Conservation (phyloP, 2,888 invertebrate genomes). For the Lycaena phlaeas region DNA sequence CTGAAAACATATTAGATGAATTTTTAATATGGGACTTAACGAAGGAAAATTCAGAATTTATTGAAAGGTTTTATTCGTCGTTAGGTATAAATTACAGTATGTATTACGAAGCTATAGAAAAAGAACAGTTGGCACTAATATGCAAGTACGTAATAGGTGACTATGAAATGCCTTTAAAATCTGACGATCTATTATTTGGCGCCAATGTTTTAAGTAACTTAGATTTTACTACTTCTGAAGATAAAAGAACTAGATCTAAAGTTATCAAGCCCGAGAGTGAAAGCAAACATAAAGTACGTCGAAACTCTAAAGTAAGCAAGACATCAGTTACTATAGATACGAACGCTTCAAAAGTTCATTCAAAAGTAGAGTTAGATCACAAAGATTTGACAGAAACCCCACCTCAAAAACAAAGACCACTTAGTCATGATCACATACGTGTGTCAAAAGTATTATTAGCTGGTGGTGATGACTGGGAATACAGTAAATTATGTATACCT, state of each 20-base stretch:
- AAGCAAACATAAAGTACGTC: constrained; percentile 42
- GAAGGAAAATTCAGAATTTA: constrained; percentile 54
- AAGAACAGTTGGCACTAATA: constrained; percentile 62
- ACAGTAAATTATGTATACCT: constrained; percentile 49
- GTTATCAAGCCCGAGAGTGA: constrained; percentile 43
- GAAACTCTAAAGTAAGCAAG: too few relatives aligned
- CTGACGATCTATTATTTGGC: constrained; percentile 51
- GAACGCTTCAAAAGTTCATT: too few relatives aligned
- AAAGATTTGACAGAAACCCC: too few relatives aligned
- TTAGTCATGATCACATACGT: constrained; percentile 20
- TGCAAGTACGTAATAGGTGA: constrained; percentile 64
- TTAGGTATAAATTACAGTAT: constrained; percentile 74
- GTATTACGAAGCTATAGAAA: constrained; percentile 71
- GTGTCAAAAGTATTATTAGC: too few relatives aligned
- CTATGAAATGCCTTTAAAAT: constrained; percentile 37
- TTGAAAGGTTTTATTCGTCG: constrained; percentile 73
- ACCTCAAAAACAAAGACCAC: background rate
- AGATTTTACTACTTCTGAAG: constrained; percentile 45
- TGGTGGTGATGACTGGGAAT: constrained; percentile 63
- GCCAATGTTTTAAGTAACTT: constrained; percentile 41
- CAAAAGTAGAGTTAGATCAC: too few relatives aligned
- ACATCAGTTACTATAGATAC: too few relatives aligned
- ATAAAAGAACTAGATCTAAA: constrained; percentile 48
- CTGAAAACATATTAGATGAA: constrained; percentile 52
- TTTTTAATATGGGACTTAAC: constrained; percentile 50